Evolutionary conservation across 2,797 vertebrate species (phyloP).

Genomic region (Thaleichthys pacificus): DNA sequence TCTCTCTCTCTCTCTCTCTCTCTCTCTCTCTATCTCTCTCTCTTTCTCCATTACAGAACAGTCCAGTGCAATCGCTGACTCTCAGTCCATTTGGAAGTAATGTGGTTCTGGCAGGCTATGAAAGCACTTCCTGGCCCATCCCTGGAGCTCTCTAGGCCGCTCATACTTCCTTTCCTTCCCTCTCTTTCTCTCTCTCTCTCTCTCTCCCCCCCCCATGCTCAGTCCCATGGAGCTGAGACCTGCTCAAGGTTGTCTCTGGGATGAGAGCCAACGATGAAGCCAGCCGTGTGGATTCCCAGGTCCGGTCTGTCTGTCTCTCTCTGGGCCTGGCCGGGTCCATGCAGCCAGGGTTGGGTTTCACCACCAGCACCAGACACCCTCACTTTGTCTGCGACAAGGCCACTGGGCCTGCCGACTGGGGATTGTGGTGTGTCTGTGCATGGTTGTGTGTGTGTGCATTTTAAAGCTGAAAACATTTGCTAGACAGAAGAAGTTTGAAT

Average conservation of each 20-base stretch:
- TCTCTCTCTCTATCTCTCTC: background rate
- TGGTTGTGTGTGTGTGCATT: slow-evolving; percentile 6
- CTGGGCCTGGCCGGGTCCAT: slow-evolving; percentile 31
- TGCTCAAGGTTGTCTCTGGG: slow-evolving; percentile 62
- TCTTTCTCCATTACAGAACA: slow-evolving; percentile 9
- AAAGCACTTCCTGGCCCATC: slow-evolving; percentile 62
- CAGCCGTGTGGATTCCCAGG: slow-evolving; percentile 56
- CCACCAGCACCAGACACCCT: slow-evolving; percentile 42
- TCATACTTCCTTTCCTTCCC: slow-evolving; percentile 49
- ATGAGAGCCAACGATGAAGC: slow-evolving; percentile 60
- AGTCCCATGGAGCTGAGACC: slow-evolving; percentile 60
- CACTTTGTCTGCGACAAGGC: slow-evolving; percentile 20
- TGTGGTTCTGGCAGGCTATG: slow-evolving; percentile 66
- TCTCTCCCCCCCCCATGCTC: slow-evolving; percentile 46
- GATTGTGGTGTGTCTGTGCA: slow-evolving; percentile 17
- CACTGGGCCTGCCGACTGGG: background rate
- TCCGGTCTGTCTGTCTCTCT: slow-evolving; percentile 58
- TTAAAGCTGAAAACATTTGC: background rate
- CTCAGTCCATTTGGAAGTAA: slow-evolving; percentile 62
- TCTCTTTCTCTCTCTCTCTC: too few species aligned
- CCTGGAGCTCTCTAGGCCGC: slow-evolving; percentile 49
- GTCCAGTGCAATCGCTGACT: slow-evolving; percentile 36
- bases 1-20: background rate
- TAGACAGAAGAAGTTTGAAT: background rate
- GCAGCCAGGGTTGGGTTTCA: slow-evolving; percentile 47